These are phyloP conservation scores for Falcunculus frontatus DNA, from an alignment of 2,113 vertebrate genomes.

Conservation along the genomic window DNA sequence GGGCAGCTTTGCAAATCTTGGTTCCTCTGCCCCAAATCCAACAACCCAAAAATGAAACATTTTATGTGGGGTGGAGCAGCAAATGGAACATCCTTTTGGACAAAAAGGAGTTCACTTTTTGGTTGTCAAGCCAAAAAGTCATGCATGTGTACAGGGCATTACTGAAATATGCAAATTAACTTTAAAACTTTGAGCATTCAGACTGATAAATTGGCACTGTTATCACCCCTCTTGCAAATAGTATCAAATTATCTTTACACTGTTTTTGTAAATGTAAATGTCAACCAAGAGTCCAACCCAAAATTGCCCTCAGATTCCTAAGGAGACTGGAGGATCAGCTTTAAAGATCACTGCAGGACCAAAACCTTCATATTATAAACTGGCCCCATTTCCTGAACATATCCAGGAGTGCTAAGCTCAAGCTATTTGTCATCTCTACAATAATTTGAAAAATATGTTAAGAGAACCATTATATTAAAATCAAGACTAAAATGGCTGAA, in stretches of 20 bases:
- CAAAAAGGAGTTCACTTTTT: not conserved
- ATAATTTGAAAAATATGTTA: not conserved
- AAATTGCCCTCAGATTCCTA: not conserved
- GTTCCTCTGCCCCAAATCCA: not conserved
- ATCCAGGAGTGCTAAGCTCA: not conserved
- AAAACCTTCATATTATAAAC: not conserved
- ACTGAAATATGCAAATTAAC: not conserved
- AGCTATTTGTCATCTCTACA: not conserved
- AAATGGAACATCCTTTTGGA: not conserved
- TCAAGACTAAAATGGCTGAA: constrained; percentile 2
- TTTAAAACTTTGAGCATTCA: not conserved
- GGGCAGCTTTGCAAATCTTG: not conserved
- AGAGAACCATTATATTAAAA: not conserved
- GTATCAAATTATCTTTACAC: not conserved
- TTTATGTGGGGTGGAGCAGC: not conserved
- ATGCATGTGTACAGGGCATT: not conserved
- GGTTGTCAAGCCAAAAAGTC: not conserved
- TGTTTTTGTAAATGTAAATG: not conserved
- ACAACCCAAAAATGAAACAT: not conserved
- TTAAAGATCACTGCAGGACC: not conserved
- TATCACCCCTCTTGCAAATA: not conserved
- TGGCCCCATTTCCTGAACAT: not conserved
- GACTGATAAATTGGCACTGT: not conserved
- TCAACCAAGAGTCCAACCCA: not conserved
- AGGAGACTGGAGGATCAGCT: not conserved